A percentile compares a stretch with the other conserved stretches of the same genome.
phyloP scores from a whole-genome alignment of 2,797 vertebrate genomes.

The Gymnodraco acuticeps region DNA sequence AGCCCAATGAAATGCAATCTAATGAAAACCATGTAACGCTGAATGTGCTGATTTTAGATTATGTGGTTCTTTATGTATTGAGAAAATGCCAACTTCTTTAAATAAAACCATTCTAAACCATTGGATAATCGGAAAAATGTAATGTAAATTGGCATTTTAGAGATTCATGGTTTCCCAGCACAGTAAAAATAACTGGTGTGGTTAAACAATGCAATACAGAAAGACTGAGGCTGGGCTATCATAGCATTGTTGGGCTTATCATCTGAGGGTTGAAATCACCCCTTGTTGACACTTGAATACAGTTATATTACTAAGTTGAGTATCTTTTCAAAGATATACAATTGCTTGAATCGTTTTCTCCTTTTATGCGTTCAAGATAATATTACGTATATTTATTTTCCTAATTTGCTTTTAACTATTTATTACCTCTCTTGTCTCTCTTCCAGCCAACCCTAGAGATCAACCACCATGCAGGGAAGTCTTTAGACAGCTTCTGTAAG shows the following conservation, averaged over 20 bases:
- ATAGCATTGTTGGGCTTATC: conserved; percentile 13
- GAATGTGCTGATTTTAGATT: neutral
- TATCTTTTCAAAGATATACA: neutral
- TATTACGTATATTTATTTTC: neutral
- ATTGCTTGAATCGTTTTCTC: neutral
- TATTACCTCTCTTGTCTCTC: conserved; percentile 38
- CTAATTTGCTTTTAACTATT: conserved; percentile 11
- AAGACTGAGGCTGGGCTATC: conserved; percentile 23
- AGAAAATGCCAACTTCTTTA: neutral
- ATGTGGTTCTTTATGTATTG: neutral
- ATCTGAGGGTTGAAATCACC: conserved; percentile 19
- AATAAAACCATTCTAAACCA: neutral
- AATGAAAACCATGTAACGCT: neutral
- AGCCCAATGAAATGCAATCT: conserved; percentile 11
- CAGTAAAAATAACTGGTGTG: conserved; percentile 16
- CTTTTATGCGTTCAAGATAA: neutral
- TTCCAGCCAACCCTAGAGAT: conserved; percentile 94
- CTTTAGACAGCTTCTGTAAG: conserved; percentile 98
- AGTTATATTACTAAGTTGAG: neutral
- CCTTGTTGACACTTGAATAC: conserved; percentile 10
- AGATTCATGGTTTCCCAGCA: conserved; percentile 22
- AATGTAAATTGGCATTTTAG: neutral
- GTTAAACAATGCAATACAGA: conserved; percentile 36
- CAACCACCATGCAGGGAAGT: conserved; percentile 97
- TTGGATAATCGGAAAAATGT: neutral